Base-by-base conservation (phyloP, 2,113 vertebrate genomes). In the Micronisus gabar region DNA sequence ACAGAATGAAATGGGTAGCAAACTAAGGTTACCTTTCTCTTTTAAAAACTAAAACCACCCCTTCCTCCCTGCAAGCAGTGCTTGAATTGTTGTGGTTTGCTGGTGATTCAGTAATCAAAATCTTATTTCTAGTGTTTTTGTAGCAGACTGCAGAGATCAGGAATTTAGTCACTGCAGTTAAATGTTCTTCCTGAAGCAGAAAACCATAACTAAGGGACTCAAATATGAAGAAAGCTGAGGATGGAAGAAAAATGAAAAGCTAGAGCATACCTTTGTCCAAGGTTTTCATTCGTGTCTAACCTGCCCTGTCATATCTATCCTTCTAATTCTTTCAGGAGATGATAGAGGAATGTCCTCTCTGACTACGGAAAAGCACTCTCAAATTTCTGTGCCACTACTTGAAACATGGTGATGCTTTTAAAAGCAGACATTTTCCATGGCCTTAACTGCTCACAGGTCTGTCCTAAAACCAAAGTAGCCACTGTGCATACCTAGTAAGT, bases 401-500 rank as follows among this genome's bases (percentile, higher is more conserved):
- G 91, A 95, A 91, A 87, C 3, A 2, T 36, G 6, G 43, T 72
- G 76, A 91, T 97, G 91, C 94, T 97, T 97, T 96, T 95, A 95
- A 95, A 59, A 59, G 78, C 58, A 90, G 91, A 55, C 86, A 55
- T 96, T 95, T 95, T 90, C 56, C 38, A 38, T 82, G 92, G 88
- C 91, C 85, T 94, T 95, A 96, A 66, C 81, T 86, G 62, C 74
- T 80, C 38, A 43, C 73, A 53, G 91, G 43, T 93, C 94, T 86
- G 58, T 94, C 84, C 90, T 81, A 78, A 84, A 86, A 70, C 68
- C n/a, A 27, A 92, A 92, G 72, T 79, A 96, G 68, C 75, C 36
- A 32, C 81, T 52, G 47, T 91, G 75, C 92, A 88, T 94, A 74
- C 91, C 92, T 97, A 82, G 86, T 74, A 90, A 93, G 83, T 90